Percentiles rank a stretch among this genome's conserved stretches.
Conservation (phyloP, 2,113 vertebrate species). For the Castor canadensis region DNA sequence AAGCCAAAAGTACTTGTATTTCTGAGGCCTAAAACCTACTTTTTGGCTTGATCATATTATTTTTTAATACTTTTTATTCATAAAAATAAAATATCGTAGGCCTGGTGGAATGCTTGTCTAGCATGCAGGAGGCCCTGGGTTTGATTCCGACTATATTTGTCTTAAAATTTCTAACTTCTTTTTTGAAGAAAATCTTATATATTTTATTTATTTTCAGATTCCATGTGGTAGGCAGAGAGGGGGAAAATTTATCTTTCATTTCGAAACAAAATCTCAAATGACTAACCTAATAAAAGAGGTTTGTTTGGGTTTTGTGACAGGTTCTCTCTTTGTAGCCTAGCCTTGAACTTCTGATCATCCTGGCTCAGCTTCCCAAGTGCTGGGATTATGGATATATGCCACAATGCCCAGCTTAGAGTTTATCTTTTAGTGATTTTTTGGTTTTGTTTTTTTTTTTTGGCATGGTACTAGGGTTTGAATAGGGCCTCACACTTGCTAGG, state of each 20-base stretch:
- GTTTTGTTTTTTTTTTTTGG: too few species aligned
- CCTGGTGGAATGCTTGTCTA: not conserved
- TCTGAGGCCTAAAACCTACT: slow-evolving; percentile 23
- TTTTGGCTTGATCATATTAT: not conserved
- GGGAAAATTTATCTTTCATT: slow-evolving; percentile 21
- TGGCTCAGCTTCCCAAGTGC: too few species aligned
- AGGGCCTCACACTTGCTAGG: too few species aligned
- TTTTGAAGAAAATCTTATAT: not conserved
- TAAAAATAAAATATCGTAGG: slow-evolving; percentile 30
- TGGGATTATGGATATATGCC: too few species aligned
- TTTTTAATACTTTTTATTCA: slow-evolving; percentile 47
- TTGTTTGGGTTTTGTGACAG: not conserved
- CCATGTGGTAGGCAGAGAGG: not conserved
- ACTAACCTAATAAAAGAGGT: not conserved
- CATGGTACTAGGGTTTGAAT: too few species aligned
- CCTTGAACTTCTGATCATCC: too few species aligned
- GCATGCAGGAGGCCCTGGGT: not conserved
- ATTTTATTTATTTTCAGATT: slow-evolving; percentile 28
- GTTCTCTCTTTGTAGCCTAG: too few species aligned
- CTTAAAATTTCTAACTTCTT: not conserved
- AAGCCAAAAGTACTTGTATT: slow-evolving; percentile 5
- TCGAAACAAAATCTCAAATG: not conserved
- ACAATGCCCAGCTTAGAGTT: too few species aligned
- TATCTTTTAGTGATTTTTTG: too few species aligned
- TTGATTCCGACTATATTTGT: not conserved